Evolutionary conservation across 2,113 vertebrate species (phyloP), one percentile per base, ranked within the genome.

Genomic region (Zootoca vivipara): DNA sequence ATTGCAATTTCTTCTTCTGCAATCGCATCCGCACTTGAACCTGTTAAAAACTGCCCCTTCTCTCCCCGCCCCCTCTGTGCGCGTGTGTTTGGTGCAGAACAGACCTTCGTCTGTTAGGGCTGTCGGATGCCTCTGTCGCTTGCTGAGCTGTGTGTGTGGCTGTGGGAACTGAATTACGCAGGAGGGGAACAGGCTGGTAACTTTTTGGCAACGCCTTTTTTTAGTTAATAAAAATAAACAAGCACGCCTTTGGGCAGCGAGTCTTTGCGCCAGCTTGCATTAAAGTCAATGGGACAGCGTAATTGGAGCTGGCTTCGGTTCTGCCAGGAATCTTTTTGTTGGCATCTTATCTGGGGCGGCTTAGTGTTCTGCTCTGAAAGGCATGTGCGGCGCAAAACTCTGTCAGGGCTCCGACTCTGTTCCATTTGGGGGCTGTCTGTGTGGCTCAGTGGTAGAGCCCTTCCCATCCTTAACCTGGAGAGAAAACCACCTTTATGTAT

Each of bases 181-280:
- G 42, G 83, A 69, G 20, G 56, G 90, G 90, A 87, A 87, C 26
- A 6, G 69, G 82, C 67, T 77, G 85, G 85, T 72, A 52, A 1
- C 20, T 86, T 93, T 93, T 90, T 94, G 92, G 78, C 89, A 91
- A n/a, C 69, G 65, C 89, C 35, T 77, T 62, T 77, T 62, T 85
- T 74, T 40, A 26, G 79, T 89, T 81, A 90, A 74, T 92, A 91
- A 92, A 94, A 95, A 92, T 93, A 93, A 83, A 90, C 83, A 77
- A 77, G 87, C 84, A 52, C 82, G 90, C 85, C 92, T 94, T 88
- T 86, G 85, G 82, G 46, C 1, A 0, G 65, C 24, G 24, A 88
- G 38, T 73, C 69, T 90, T 56, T 91, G 90, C 6, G 91, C 87
- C 78, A 93, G 22, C 58, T 88, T 88, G 85, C 75, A 83, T 7